phyloP scores from a whole-genome alignment of 2,113 vertebrate genomes.

The Lipophrys pholis region DNA sequence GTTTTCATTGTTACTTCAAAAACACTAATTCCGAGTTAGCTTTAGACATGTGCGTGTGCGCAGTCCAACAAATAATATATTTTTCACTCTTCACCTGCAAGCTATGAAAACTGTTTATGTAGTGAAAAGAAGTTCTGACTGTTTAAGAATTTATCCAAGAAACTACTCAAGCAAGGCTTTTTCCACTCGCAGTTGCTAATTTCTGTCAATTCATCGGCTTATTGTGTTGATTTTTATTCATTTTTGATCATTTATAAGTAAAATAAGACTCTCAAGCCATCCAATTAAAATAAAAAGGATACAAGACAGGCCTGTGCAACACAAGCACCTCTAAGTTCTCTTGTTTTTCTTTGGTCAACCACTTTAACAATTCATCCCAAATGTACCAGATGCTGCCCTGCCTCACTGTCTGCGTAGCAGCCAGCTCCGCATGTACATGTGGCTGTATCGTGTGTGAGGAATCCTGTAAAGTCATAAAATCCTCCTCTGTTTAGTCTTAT shows the following conservation, averaged over 20 bases:
- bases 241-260: neutral
- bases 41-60: neutral
- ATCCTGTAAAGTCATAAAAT: constrained; percentile 65
- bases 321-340: neutral
- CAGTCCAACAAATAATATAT: neutral
- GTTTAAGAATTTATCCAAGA: no score
- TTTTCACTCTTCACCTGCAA: neutral
- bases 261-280: neutral
- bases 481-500: constrained; percentile 59
- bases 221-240: neutral
- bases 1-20: neutral
- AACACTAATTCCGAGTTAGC: no score
- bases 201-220: neutral
- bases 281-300: neutral
- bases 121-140: neutral
- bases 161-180: neutral
- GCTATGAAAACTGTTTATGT: neutral
- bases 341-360: neutral
- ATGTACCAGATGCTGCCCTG: neutral
- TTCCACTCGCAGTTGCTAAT: neutral
- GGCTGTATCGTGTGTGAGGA: constrained; percentile 53
- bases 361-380: neutral
- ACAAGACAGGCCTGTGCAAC: neutral
- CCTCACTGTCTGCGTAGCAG: neutral
- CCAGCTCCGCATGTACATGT: constrained; percentile 7